Evolutionary conservation across 2,888 invertebrate species (phyloP), one percentile per base, ranked within the genome.

Genomic region (Lapara coniferarum): DNA sequence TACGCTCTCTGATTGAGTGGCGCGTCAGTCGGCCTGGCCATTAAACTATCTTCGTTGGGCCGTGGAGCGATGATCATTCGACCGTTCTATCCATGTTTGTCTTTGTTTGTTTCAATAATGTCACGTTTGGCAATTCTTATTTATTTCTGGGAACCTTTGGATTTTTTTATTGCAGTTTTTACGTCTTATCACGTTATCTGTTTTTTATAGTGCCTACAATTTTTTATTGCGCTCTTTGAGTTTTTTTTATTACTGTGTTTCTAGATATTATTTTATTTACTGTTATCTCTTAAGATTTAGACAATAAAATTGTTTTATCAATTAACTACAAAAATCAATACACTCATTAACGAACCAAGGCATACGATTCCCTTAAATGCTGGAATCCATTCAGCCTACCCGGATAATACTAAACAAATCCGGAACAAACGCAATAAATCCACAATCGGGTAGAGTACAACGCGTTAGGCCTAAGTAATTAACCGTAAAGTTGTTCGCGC

Each of bases 1-100:
- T 87, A 89, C 86, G 77, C 72, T 76, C 76, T 76, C 77, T 83
- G 86, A 89, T 87, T 83, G 85, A 88, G 84, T 82, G 78, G 76
- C 74, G 81, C 84, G 84, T 82, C 86, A 84, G 79, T 80, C 78
- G 78, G 81, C 74, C 70, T 74, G 80, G 79, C 81, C 84, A 86
- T 87, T 86, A 85, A 84, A 85, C 84, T 81, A 80, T 80, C 82
- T 81, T 69, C 57, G 53, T 58, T 37, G 37, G 51, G 58, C 10
- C 57, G 19, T 49, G n/a, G 12, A 46, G 37, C 52, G 37, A 66
- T 55, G 66, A 67, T 66, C 66, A 66, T 57, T 66, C 51, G 25
- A 51, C 56, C 57, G 52, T 53, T 6, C 13, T 57, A 58, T 66
- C 58, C 37, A 14, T 58, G 49, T 49, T 51, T 55, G 46, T 37